Percentiles rank a stretch among this genome's conserved stretches.
Evolutionary conservation across 2,888 invertebrate genomes (phyloP).

Genomic region (Iphiclides podalirius): DNA sequence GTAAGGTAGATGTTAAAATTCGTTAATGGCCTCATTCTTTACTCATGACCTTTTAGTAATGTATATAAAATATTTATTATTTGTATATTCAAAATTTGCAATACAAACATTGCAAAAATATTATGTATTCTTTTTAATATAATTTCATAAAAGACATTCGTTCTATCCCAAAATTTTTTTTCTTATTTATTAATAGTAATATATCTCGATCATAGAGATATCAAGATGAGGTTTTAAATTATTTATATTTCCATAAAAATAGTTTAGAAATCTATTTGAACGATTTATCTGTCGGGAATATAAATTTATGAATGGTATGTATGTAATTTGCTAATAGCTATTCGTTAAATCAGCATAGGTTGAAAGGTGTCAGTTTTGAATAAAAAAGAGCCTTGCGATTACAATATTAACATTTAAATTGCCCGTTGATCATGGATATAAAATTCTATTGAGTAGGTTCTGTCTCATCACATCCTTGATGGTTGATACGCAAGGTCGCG

Average conservation of each 20-base stretch:
- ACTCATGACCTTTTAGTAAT: not conserved
- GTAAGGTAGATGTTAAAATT: conserved; percentile 1
- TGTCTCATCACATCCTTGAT: conserved; percentile 19
- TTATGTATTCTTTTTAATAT: not conserved
- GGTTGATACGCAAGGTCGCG: conserved; percentile 11
- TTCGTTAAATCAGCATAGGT: conserved; percentile 13
- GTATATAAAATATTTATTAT: not conserved
- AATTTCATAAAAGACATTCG: no score
- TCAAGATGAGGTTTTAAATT: no score
- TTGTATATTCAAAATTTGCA: not conserved
- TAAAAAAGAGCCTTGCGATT: conserved; percentile 9
- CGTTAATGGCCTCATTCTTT: not conserved
- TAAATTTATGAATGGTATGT: no score
- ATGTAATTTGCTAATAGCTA: conserved; percentile 4
- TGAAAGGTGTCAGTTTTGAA: conserved; percentile 16
- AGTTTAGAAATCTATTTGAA: no score
- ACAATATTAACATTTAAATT: conserved; percentile 20
- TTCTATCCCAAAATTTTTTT: no score
- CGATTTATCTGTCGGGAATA: no score
- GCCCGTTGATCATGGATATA: conserved; percentile 12
- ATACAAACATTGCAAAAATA: not conserved
- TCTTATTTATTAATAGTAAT: no score
- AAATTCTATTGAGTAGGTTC: conserved; percentile 10
- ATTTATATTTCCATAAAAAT: no score
- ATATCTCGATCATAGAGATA: no score